Evolutionary conservation across 2,797 vertebrate genomes (phyloP).

Genomic region (Parambassis ranga): DNA sequence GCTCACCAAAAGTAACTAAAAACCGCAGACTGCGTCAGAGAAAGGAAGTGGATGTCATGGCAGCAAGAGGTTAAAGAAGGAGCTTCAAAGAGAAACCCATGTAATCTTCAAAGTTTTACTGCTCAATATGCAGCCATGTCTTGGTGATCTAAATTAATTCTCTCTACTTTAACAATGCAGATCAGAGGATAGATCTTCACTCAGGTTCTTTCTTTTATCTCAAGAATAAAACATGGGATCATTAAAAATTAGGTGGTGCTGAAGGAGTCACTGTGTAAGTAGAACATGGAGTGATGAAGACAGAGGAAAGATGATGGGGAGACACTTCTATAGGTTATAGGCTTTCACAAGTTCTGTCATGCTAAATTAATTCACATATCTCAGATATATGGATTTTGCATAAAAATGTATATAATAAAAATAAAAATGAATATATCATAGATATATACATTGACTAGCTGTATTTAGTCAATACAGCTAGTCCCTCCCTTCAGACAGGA

Average conservation of each 20-base stretch:
- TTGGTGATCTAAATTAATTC: background rate
- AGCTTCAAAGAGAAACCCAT: constrained; percentile 22
- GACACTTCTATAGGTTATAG: background rate
- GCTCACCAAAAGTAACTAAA: constrained; percentile 44
- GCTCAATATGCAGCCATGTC: background rate
- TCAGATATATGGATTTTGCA: no score
- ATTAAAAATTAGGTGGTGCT: background rate
- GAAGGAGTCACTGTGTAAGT: background rate
- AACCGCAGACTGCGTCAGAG: constrained; percentile 29
- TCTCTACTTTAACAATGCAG: background rate
- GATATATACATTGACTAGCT: no score
- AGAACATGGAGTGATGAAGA: background rate
- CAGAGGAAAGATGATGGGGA: background rate
- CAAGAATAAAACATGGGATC: background rate
- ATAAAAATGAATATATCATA: no score
- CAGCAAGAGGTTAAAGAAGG: constrained; percentile 12
- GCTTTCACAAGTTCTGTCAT: background rate
- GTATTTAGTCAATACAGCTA: no score
- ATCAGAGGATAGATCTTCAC: background rate
- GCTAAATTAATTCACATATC: no score
- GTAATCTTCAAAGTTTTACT: constrained; percentile 29
- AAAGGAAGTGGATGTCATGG: constrained; percentile 21
- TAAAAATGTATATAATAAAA: no score
- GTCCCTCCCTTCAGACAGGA: no score
- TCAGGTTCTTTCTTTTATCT: background rate